Percentiles rank a stretch among this genome's conserved stretches.
Conservation (phyloP, 2,797 vertebrate species). For the Onychomys leucogaster region DNA sequence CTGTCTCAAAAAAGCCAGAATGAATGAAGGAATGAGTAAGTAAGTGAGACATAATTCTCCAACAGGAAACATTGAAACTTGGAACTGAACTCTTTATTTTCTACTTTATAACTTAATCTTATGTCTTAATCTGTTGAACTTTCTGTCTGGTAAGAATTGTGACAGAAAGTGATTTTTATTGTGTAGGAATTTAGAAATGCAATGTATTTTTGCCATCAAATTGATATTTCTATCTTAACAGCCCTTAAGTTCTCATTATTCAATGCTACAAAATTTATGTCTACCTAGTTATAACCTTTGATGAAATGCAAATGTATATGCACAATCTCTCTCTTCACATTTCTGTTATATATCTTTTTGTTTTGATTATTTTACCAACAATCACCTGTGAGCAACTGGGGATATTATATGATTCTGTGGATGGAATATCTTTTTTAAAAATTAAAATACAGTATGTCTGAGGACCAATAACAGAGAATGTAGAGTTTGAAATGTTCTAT, state of each 20-base stretch:
- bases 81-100: not conserved
- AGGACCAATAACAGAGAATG: not conserved
- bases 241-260: conserved; percentile 25
- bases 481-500: not conserved
- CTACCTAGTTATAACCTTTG: conserved; percentile 2
- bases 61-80: not conserved
- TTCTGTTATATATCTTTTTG: not conserved
- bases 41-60: not conserved
- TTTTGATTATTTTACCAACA: not conserved
- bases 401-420: not conserved
- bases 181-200: not conserved
- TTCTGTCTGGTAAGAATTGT: conserved; percentile 22
- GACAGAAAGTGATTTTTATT: not conserved
- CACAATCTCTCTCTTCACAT: not conserved
- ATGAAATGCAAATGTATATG: not conserved
- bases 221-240: conserved; percentile 5
- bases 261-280: conserved; percentile 22
- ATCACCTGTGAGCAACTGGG: not conserved
- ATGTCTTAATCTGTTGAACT: not conserved
- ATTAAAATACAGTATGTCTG: not conserved
- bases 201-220: not conserved
- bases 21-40: not conserved
- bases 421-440: not conserved
- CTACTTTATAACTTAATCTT: not conserved
- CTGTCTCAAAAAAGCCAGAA: not conserved